These are phyloP conservation scores for Ctenochaetus hawaiiensis DNA, from an alignment of 2,797 vertebrate genomes.

Conservation along the genomic window DNA sequence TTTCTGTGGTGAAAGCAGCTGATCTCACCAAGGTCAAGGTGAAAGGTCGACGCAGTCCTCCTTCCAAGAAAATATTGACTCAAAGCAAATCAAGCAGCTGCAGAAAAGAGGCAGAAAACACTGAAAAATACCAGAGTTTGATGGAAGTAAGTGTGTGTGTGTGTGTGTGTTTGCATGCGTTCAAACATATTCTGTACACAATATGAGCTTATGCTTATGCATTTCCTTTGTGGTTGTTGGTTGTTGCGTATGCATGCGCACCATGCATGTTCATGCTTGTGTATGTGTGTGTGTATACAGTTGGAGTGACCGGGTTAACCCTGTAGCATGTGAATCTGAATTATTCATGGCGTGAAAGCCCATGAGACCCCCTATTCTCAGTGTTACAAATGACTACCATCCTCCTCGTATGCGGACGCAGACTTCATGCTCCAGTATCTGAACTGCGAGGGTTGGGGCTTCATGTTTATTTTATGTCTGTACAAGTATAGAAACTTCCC, in stretches of 20 bases:
- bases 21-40: constrained; percentile 60
- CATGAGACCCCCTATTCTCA: constrained; percentile 63
- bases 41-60: constrained; percentile 54
- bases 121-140: neutral
- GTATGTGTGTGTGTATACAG: constrained; percentile 39
- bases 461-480: constrained; percentile 71
- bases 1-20: constrained; percentile 59
- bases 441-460: constrained; percentile 19
- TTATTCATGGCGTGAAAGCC: constrained; percentile 74
- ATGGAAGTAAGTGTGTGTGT: neutral
- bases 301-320: constrained; percentile 70
- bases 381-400: constrained; percentile 75
- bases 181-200: neutral
- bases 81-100: constrained; percentile 28
- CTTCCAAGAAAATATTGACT: constrained; percentile 64
- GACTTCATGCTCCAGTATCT: constrained; percentile 55
- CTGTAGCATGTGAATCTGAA: constrained; percentile 64
- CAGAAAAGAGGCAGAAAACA: neutral
- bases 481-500: constrained; percentile 54
- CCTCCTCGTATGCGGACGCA: constrained; percentile 34
- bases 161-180: neutral
- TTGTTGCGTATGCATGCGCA: constrained; percentile 33
- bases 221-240: constrained; percentile 41
- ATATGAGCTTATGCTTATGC: constrained; percentile 4
- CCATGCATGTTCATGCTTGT: constrained; percentile 29